Base-by-base conservation (phyloP, 2,113 vertebrate species). In the Podocnemis expansa region DNA sequence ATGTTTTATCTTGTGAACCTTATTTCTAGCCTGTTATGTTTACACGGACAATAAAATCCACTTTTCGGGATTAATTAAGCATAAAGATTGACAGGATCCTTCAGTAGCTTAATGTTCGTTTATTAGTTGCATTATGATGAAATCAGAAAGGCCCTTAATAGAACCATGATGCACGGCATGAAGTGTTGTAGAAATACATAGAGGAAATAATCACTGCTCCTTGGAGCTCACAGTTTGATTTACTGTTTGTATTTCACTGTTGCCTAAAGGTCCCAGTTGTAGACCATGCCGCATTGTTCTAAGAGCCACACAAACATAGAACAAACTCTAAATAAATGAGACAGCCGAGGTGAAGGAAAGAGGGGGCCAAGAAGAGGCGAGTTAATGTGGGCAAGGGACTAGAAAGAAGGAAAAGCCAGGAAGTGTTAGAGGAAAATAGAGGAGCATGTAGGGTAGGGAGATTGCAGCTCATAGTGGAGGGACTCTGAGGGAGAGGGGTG, bases 1-100 rank as follows among this genome's bases (percentile, higher is more conserved):
- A 29, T 1, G 31, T 49, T 88, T 45, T 14, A 54, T 79, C 17
- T n/a, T 0, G 1, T 1, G 9, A 82, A 25, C 10, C 47, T 67
- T 85, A n/a, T 12, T 82, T 81, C 73, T 92, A 90, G 56, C 63
- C 87, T 2, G 0, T 91, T 79, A 86, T 83, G 24, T 31, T 1
- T 0, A 3, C 84, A 10, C 1, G 1, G 25, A 34, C 41, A 78
- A 29, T 80, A 12, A 4, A 87, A 1, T 25, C 82, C 52, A 10
- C 80, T 86, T 10, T 25, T 2, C 34, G 91, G 83, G 21, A 10
- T 22, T 88, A 52, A 51, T 49, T 24, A 10, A 16, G n/a, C 24
- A 22, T 25, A 14, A 29, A 24, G 21, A 38, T 41, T 45, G 43
- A 76, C 21, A 2, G 22, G 43, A 45, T 45, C 43, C 73, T 76